Percentiles rank a stretch among this genome's conserved stretches.
Evolutionary conservation across 2,888 invertebrate species (phyloP).

Genomic region (Omphaloscelis lunosa): DNA sequence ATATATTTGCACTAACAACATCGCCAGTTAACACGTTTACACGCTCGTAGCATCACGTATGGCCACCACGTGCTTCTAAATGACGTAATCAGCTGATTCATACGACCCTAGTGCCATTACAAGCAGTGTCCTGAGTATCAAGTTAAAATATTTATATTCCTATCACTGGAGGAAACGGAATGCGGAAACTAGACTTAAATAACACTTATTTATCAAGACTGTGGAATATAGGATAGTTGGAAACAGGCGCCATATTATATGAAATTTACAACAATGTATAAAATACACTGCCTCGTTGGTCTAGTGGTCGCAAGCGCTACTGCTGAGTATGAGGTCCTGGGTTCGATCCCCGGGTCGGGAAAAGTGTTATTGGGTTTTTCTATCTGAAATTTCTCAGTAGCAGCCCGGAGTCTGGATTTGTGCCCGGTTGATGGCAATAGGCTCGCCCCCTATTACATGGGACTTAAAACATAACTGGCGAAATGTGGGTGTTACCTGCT

Average conservation of each 20-base stretch:
- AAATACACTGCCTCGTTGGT: too few species aligned
- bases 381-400: too few species aligned
- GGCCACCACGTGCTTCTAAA: constrained; percentile 71
- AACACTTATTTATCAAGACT: constrained; percentile 29
- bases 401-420: too few species aligned
- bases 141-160: constrained; percentile 52
- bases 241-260: constrained; percentile 7
- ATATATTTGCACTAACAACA: constrained; percentile 66
- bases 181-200: constrained; percentile 61
- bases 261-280: not conserved
- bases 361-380: too few species aligned
- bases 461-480: too few species aligned
- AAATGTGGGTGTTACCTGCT: too few species aligned
- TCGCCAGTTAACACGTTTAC: constrained; percentile 68
- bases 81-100: constrained; percentile 70
- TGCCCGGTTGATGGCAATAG: too few species aligned
- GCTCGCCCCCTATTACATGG: too few species aligned
- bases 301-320: too few species aligned
- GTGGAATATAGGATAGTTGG: not conserved
- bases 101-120: constrained; percentile 15
- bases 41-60: constrained; percentile 63
- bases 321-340: too few species aligned
- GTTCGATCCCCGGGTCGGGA: too few species aligned
- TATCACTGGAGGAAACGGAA: constrained; percentile 50
- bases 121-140: constrained; percentile 47